Evolutionary conservation across 1,140 invertebrate genomes (phyloP), one percentile per base, ranked within the genome.

Genomic region (Medauroidea extradentata): DNA sequence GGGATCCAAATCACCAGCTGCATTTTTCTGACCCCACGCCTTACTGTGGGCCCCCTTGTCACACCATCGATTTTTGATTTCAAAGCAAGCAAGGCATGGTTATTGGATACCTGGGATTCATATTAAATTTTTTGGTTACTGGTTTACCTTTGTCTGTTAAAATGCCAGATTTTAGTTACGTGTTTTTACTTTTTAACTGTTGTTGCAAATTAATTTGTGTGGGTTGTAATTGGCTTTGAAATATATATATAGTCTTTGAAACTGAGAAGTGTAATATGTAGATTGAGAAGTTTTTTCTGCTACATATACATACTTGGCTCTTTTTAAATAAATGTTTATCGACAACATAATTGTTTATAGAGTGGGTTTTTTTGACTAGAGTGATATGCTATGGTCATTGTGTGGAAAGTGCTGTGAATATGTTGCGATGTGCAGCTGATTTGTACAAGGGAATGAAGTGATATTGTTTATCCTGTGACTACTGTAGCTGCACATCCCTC

Each of bases 71-170:
- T 53, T 53, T 18, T 21, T 24, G 5, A 38, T 25, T 38, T 48
- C 27, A 23, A 49, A 49, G 48, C 44, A 57, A 57, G 44, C 44
- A 57, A 58, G 49, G 56, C 57, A 52, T 55, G 46, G 53, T 57
- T 56, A 60, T 53, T 55, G 53, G 53, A 60, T 44, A 46, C 44
- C 49, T 49, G 55, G 57, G 48, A 60, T 60, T 41, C 39, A 34
- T 48, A 34, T 65, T 63, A 55, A 61, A 66, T 61, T 60, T 65
- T 64, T 67, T 63, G 65, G 66, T 67, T 60, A 65, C 57, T 61
- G 62, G 59, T 58, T 34, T 39, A 50, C 38, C 54, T 57, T 52
- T 50, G 60, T 64, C 58, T 67, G 63, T 61, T 63, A 50, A 57
- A 65, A 65, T 64, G 44, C 39, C 38, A 38, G 50, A 59, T 67